A percentile compares a stretch with the other conserved stretches of the same genome.
Evolutionary conservation across 2,888 invertebrate species (phyloP).

Genomic region (Zonitis immaculata): DNA sequence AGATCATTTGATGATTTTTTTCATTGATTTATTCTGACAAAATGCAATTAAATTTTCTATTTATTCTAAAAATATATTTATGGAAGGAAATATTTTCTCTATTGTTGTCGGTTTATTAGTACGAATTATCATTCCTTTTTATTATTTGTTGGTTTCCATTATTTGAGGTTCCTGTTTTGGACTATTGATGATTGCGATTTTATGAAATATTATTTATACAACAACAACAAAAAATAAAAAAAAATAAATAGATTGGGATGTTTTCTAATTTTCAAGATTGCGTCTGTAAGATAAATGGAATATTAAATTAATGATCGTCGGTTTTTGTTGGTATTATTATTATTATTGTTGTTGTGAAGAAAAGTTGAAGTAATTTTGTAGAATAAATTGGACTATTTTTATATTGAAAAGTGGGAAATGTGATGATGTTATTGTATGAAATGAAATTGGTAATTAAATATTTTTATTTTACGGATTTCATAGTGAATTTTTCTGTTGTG

Average conservation of each 20-base stretch:
- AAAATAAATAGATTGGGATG: neutral
- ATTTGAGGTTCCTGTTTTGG: neutral
- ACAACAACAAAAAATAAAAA: too few species aligned
- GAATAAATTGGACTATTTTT: slow-evolving; percentile 5
- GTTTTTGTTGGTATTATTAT: too few species aligned
- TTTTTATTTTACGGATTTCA: slow-evolving; percentile 12
- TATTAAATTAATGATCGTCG: too few species aligned
- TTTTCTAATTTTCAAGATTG: neutral
- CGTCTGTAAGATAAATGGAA: too few species aligned
- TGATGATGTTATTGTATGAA: slow-evolving; percentile 8
- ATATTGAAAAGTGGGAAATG: slow-evolving; percentile 11
- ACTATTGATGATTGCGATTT: neutral
- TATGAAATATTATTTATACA: neutral
- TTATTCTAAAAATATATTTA: slow-evolving; percentile 2
- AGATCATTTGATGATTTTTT: neutral
- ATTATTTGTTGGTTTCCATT: neutral
- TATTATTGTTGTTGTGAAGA: neutral
- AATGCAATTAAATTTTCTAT: neutral
- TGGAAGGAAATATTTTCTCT: slow-evolving; percentile 1
- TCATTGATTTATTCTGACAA: neutral
- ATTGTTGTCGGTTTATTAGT: neutral
- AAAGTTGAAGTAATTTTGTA: neutral
- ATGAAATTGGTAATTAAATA: slow-evolving; percentile 11
- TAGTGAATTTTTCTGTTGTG: neutral
- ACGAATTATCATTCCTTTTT: neutral